phyloP scores from a whole-genome alignment of 2,888 invertebrate genomes.

The Scelioninae gen. 1 region DNA sequence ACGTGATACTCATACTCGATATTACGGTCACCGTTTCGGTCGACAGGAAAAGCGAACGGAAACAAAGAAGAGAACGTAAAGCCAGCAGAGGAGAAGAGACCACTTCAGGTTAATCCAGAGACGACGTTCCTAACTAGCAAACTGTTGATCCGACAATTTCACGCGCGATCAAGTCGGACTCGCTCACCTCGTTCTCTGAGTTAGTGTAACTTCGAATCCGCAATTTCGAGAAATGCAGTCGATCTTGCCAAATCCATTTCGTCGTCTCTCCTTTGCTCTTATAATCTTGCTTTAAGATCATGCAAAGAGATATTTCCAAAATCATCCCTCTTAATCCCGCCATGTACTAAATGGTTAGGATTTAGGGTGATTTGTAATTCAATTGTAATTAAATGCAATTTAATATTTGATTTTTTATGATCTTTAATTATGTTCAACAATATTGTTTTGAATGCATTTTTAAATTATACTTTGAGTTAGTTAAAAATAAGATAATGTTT shows the following conservation, averaged over 20 bases:
- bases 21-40: constrained; percentile 44
- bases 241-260: constrained; percentile 53
- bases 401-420: no score
- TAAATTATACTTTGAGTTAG: no score
- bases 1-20: constrained; percentile 27
- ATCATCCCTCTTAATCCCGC: no score
- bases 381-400: no score
- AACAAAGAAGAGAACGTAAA: constrained; percentile 39
- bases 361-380: no score
- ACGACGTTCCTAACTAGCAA: constrained; percentile 73
- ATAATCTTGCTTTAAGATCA: constrained; percentile 61
- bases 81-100: constrained; percentile 38
- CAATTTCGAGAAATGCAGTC: constrained; percentile 60
- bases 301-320: constrained; percentile 26
- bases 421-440: no score
- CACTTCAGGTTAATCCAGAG: constrained; percentile 62
- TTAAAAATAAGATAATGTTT: no score
- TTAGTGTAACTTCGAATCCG: constrained; percentile 61
- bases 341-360: no score
- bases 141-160: constrained; percentile 76
- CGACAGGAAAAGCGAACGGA: constrained; percentile 59
- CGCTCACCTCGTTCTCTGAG: constrained; percentile 64
- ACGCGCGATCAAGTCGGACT: constrained; percentile 73
- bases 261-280: constrained; percentile 51
- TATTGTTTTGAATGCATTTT: no score